Evolutionary conservation across 2,888 invertebrate genomes (phyloP).

Genomic region (Ophonus ardosiacus): DNA sequence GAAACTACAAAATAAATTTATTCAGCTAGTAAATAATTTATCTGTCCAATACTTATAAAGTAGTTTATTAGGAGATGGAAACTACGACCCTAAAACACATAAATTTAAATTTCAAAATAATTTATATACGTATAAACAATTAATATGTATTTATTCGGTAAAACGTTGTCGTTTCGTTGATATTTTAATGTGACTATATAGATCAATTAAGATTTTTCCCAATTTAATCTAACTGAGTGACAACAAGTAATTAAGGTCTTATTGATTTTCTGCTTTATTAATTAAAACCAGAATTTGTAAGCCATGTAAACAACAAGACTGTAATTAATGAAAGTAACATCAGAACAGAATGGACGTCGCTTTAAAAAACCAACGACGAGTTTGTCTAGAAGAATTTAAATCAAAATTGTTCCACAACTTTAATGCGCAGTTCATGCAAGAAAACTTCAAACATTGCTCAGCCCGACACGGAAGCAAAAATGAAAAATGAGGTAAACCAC

Average conservation of each 20-base stretch:
- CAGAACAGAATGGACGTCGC: conserved; percentile 3
- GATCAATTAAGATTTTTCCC: neutral
- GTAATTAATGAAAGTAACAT: conserved; percentile 38
- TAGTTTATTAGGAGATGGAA: too few species aligned
- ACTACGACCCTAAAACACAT: too few species aligned
- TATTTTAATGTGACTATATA: neutral
- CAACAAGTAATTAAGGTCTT: conserved; percentile 5
- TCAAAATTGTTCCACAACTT: neutral
- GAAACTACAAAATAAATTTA: too few species aligned
- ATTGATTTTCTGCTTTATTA: conserved; percentile 37
- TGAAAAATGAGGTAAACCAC: too few species aligned
- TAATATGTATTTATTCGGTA: too few species aligned
- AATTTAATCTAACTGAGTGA: neutral
- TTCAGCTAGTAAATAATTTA: too few species aligned
- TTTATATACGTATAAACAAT: too few species aligned
- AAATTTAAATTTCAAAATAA: too few species aligned
- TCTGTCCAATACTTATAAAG: too few species aligned
- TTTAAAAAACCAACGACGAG: neutral
- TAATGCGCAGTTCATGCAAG: neutral
- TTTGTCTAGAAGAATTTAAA: neutral
- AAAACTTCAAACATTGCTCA: neutral
- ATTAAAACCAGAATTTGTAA: conserved; percentile 15
- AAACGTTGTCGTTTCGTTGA: too few species aligned
- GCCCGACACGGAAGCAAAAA: too few species aligned
- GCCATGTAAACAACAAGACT: conserved; percentile 26